Base-by-base conservation (phyloP, 2,113 vertebrate genomes). In the Dryoscopus gambensis region DNA sequence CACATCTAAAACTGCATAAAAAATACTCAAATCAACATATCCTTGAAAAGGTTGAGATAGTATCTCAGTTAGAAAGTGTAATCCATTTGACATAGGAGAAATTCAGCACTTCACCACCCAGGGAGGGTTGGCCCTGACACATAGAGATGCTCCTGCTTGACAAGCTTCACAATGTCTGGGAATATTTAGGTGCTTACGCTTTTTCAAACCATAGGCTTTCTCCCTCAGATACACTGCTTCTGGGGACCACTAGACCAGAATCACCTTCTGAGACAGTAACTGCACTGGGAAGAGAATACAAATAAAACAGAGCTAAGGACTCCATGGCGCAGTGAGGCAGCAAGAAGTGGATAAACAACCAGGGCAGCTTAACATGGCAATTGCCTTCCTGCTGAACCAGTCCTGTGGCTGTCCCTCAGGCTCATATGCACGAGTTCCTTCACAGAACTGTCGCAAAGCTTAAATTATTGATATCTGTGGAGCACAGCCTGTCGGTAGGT, bases 361-460 rank as follows among this genome's bases (percentile, higher is more conserved):
- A 83, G 70, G 67, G 52, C 22, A 87, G 65, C 70, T 87, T 93
- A 95, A 94, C 16, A 7, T 37, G 82, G 53, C 94, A 90, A 68
- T 23, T 83, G 70, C 62, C 74, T 96, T 93, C 89, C 84, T 89
- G 84, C 80, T 94, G 73, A 96, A 95, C 89, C 91, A 94, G 92
- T 93, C 93, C 67, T 76, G 78, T 93, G 92, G 75, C 92, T 68
- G 78, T 62, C 92, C 78, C 90, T 79, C n/a, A 62, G 87, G 84
- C 63, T 87, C 71, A 49, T 19, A 69, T 53, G 87, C 90, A 76
- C 2, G 3, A 85, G 62, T 47, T 94, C 79, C 57, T 79, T 75
- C 82, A 73, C 40, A 83, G 37, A 85, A 90, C 28, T 56, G 84
- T 53, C 2, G 0, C 53, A 60, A 83, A 85, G 59, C 78, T 90